phyloP scores from a whole-genome alignment of 2,888 invertebrate genomes.

The Pyrocoelia pectoralis region DNA sequence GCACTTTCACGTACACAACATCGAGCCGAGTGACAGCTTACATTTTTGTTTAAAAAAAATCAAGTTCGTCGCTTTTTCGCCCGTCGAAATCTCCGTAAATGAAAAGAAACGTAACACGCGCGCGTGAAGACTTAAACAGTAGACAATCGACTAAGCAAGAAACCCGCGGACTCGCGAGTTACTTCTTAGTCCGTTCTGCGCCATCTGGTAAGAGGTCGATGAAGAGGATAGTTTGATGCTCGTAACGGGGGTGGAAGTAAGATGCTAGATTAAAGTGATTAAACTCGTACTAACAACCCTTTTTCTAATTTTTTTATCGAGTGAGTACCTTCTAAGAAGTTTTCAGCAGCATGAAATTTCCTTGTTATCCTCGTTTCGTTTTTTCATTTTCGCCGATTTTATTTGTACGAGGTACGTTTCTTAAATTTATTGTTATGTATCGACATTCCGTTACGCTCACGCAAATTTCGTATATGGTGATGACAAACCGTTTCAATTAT shows the following conservation, averaged over 20 bases:
- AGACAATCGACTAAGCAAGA: conserved; percentile 61
- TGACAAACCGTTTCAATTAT: conserved; percentile 34
- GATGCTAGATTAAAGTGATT: conserved; percentile 39
- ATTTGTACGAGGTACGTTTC: conserved; percentile 1
- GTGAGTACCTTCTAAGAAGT: conserved; percentile 15
- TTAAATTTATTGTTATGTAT: conserved; percentile 35
- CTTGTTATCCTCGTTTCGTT: conserved; percentile 7
- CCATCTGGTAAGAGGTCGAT: conserved; percentile 52
- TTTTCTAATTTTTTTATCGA: conserved; percentile 33
- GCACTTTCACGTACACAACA: conserved; percentile 7
- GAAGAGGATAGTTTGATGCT: conserved; percentile 38
- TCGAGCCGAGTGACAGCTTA: neutral
- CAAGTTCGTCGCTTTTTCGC: conserved; percentile 39
- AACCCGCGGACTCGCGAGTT: conserved; percentile 51
- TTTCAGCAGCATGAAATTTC: conserved; percentile 24
- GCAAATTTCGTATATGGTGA: conserved; percentile 29
- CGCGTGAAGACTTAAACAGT: conserved; percentile 67
- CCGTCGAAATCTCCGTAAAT: conserved; percentile 38
- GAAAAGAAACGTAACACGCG: conserved; percentile 60
- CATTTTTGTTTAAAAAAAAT: neutral
- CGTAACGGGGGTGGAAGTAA: conserved; percentile 15
- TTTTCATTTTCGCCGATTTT: conserved; percentile 4
- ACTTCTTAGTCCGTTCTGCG: conserved; percentile 55
- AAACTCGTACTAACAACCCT: conserved; percentile 44
- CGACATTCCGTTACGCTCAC: conserved; percentile 38